Conservation (phyloP, 2,113 vertebrate genomes). For the Charina bottae region DNA sequence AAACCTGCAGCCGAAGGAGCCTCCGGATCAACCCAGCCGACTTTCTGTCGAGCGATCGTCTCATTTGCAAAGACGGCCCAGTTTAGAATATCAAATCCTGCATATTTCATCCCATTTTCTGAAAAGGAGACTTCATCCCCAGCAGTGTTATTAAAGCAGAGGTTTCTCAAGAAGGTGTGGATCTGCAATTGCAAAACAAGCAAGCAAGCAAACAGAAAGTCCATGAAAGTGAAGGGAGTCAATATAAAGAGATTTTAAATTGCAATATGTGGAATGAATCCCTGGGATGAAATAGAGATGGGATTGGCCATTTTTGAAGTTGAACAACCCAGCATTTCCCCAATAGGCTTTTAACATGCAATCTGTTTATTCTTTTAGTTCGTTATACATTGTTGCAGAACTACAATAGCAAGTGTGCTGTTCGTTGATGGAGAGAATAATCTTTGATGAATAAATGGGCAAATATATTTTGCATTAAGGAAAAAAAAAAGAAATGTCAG, state of each 20-base stretch:
- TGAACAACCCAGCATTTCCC: not conserved
- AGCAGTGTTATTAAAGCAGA: not conserved
- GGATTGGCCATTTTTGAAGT: no score
- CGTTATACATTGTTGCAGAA: no score
- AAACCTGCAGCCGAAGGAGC: not conserved
- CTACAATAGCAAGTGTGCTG: no score
- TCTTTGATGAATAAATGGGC: no score
- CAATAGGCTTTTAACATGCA: not conserved
- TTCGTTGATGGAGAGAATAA: no score
- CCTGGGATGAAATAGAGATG: no score
- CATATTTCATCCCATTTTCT: not conserved
- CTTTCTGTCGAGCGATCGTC: not conserved
- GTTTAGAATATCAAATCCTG: no score
- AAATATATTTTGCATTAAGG: no score
- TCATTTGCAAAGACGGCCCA: not conserved
- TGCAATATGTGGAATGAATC: not conserved
- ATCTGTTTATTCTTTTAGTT: not conserved
- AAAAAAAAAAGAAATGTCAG: no score
- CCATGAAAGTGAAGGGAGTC: not conserved
- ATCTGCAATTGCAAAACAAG: not conserved
- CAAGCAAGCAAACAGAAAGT: not conserved
- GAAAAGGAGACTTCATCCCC: not conserved
- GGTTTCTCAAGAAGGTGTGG: not conserved
- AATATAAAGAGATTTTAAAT: no score
- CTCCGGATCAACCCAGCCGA: not conserved